phyloP scores from a whole-genome alignment of 2,888 invertebrate genomes.

The Melitaea athalia region DNA sequence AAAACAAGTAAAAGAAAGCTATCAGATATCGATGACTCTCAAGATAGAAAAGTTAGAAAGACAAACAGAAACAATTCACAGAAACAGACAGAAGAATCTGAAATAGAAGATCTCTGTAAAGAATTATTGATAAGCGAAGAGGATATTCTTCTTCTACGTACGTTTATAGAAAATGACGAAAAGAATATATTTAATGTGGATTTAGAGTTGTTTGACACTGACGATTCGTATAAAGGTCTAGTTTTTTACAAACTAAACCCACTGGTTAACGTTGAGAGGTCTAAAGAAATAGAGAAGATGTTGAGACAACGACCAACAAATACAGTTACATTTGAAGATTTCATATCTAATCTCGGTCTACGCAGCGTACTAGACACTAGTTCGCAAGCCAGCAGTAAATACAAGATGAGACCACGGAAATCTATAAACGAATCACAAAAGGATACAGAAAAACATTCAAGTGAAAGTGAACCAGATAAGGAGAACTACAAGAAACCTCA shows the following conservation, averaged over 20 bases:
- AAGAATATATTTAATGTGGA: constrained; percentile 45
- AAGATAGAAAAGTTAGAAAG: neutral
- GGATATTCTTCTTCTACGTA: constrained; percentile 48
- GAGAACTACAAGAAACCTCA: constrained; percentile 10
- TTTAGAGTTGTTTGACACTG: constrained; percentile 48
- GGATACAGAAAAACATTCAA: neutral
- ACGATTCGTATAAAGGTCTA: constrained; percentile 47
- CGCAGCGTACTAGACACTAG: constrained; percentile 39
- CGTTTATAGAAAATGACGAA: constrained; percentile 42
- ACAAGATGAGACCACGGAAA: constrained; percentile 14
- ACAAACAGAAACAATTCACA: neutral
- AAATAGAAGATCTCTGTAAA: constrained; percentile 33
- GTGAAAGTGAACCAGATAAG: constrained; percentile 12
- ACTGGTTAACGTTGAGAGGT: constrained; percentile 51
- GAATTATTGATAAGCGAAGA: constrained; percentile 52
- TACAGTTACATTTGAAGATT: constrained; percentile 42
- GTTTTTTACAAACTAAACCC: constrained; percentile 61
- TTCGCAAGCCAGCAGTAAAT: constrained; percentile 21
- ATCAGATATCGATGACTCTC: neutral
- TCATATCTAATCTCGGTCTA: constrained; percentile 52
- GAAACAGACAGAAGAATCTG: neutral
- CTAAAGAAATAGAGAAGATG: constrained; percentile 41
- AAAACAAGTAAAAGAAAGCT: neutral
- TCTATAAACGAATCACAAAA: neutral
- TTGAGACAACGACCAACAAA: constrained; percentile 17